A percentile compares a stretch with the other conserved stretches of the same genome.
These are phyloP conservation scores for Aotus griseimembra DNA, from an alignment of 2,797 vertebrate genomes.

Conservation along the genomic window DNA sequence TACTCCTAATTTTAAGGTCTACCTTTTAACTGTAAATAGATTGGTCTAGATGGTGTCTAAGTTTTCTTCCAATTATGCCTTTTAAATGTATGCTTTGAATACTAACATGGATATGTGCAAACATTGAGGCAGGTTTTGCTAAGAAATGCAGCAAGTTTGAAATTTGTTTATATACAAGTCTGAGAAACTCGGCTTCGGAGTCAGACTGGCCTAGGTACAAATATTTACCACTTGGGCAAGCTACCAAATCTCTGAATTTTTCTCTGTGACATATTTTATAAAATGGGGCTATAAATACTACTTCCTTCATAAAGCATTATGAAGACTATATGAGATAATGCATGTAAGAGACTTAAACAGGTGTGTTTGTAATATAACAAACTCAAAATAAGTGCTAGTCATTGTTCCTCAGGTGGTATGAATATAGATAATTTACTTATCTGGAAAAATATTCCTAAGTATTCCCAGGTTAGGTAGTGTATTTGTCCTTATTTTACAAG, in stretches of 20 bases:
- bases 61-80: not conserved
- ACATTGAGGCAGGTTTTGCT: not conserved
- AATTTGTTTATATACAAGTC: conserved; percentile 20
- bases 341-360: not conserved
- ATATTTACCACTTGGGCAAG: not conserved
- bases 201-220: not conserved
- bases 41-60: not conserved
- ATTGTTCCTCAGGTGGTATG: not conserved
- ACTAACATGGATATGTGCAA: not conserved
- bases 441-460: not conserved
- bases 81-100: conserved; percentile 24
- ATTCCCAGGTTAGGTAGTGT: not conserved
- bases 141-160: conserved; percentile 5
- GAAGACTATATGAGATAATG: not conserved
- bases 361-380: not conserved
- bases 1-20: not conserved
- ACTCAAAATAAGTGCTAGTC: not conserved
- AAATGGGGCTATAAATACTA: not conserved
- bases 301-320: not conserved
- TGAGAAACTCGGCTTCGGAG: not conserved
- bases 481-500: not conserved
- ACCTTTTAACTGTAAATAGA: not conserved
- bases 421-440: not conserved
- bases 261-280: not conserved
- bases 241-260: not conserved